Evolutionary conservation across 2,113 vertebrate genomes (phyloP).

Genomic region (Cyphomyrus discorhynchus): DNA sequence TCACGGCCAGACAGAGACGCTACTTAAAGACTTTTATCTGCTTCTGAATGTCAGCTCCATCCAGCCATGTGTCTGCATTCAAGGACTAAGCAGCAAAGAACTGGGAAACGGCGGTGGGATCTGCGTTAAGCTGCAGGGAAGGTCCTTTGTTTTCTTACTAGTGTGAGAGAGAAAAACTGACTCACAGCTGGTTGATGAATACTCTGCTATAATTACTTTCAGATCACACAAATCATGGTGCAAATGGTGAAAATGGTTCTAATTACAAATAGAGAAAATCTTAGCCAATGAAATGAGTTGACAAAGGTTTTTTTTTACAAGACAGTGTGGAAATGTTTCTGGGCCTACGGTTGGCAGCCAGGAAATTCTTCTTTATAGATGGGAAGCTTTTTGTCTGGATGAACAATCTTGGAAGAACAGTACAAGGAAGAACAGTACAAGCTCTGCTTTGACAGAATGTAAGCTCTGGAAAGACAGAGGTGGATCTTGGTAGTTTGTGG

Average conservation of each 20-base stretch:
- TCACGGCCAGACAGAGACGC: neutral
- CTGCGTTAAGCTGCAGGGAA: neutral
- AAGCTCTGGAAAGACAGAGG: neutral
- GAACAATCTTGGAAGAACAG: neutral
- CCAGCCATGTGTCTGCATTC: neutral
- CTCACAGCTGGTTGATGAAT: neutral
- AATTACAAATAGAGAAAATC: neutral
- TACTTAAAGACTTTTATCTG: neutral
- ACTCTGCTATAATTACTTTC: neutral
- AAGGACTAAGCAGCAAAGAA: neutral
- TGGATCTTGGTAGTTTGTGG: neutral
- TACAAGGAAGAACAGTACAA: neutral
- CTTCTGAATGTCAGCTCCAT: neutral
- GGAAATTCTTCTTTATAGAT: neutral
- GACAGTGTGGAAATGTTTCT: neutral
- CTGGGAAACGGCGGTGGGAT: neutral
- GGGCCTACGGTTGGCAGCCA: neutral
- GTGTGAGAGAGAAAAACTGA: neutral
- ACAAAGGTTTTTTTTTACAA: neutral
- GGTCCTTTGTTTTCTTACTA: neutral
- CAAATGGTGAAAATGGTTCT: neutral
- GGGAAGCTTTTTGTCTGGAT: neutral
- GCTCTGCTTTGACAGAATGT: neutral
- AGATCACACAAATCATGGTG: neutral
- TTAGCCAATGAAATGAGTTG: neutral